Evolutionary conservation across 2,113 vertebrate genomes (phyloP).

Genomic region (Coracopsis vasa): DNA sequence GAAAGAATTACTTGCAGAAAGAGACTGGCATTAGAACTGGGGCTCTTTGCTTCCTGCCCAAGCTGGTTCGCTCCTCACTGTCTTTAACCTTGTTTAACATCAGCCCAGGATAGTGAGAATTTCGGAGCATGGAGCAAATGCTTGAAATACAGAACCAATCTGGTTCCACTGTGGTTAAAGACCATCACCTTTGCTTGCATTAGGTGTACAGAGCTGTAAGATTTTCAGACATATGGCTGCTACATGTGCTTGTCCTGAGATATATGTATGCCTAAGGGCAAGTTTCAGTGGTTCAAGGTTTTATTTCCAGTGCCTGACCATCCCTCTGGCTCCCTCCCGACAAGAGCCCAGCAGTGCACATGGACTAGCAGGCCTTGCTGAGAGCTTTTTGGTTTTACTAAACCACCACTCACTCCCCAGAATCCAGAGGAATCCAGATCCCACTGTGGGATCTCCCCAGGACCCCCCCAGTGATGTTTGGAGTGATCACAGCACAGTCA

Average conservation of each 20-base stretch:
- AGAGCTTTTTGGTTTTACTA: not conserved
- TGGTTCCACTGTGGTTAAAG: not conserved
- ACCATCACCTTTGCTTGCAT: not conserved
- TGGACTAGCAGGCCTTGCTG: not conserved
- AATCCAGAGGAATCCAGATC: not conserved
- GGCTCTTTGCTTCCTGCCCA: not conserved
- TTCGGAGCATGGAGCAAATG: not conserved
- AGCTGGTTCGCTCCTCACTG: not conserved
- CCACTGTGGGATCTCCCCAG: not conserved
- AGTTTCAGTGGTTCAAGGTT: not conserved
- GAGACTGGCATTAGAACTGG: not conserved
- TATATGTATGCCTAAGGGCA: not conserved
- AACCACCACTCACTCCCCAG: not conserved
- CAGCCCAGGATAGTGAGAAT: not conserved
- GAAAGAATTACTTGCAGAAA: not conserved
- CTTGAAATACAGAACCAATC: not conserved
- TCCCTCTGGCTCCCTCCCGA: not conserved
- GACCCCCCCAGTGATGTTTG: rapidly evolving
- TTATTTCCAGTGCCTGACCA: not conserved
- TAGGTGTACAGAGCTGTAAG: not conserved
- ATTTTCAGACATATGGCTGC: not conserved
- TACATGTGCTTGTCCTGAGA: not conserved
- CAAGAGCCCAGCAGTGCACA: not conserved
- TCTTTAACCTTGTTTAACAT: not conserved
- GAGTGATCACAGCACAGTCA: too few relatives aligned